Percentiles rank a stretch among this genome's conserved stretches.
These are phyloP conservation scores for Papilio helenus DNA, from an alignment of 1,140 invertebrate genomes.

Conservation along the genomic window DNA sequence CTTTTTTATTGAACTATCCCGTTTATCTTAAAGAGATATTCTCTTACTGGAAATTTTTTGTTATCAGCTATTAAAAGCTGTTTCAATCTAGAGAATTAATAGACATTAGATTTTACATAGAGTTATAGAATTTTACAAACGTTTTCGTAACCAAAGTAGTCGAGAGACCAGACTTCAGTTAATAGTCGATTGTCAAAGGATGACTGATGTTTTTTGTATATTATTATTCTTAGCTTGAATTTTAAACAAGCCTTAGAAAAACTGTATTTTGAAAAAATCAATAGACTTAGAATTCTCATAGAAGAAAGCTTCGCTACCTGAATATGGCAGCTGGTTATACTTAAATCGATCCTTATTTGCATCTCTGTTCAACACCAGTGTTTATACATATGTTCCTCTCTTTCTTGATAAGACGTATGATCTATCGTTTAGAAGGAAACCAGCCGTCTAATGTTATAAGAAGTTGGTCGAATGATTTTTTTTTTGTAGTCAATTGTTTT, in stretches of 20 bases:
- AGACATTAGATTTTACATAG: background rate
- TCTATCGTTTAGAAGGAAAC: slow-evolving; percentile 29
- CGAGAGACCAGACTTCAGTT: background rate
- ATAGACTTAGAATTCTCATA: slow-evolving; percentile 55
- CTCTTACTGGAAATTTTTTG: too few relatives aligned
- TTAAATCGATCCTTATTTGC: slow-evolving; percentile 62
- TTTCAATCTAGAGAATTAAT: background rate
- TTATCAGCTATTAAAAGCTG: too few relatives aligned
- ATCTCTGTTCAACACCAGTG: slow-evolving; percentile 49
- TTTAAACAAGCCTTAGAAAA: slow-evolving; percentile 41
- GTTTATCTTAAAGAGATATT: too few relatives aligned
- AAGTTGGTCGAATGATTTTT: slow-evolving; percentile 36
- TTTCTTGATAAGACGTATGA: slow-evolving; percentile 53
- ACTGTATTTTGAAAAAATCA: slow-evolving; percentile 47
- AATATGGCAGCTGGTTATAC: slow-evolving; percentile 63
- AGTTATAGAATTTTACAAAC: background rate
- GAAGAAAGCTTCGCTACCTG: slow-evolving; percentile 63
- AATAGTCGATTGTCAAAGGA: slow-evolving; percentile 24
- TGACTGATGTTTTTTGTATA: slow-evolving; percentile 23
- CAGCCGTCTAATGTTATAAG: slow-evolving; percentile 37
- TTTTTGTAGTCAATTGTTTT: slow-evolving; percentile 12
- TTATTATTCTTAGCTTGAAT: slow-evolving; percentile 19
- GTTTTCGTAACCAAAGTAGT: background rate
- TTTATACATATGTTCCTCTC: slow-evolving; percentile 46
- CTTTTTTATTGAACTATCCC: too few relatives aligned